A percentile compares a stretch with the other conserved stretches of the same genome.
Conservation (phyloP, 2,888 invertebrate genomes). For the Microctonus brassicae region DNA sequence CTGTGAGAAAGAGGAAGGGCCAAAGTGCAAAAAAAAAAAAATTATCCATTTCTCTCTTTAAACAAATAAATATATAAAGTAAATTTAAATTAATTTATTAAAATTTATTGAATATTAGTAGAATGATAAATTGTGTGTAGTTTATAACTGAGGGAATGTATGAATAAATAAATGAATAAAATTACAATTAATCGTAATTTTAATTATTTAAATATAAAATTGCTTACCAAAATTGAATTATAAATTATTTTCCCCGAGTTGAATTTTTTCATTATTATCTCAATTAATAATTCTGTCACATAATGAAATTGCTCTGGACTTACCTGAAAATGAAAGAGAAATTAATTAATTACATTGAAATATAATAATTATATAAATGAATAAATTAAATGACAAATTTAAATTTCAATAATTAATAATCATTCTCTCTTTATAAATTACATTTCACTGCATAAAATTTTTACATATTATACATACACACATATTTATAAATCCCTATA, state of each 20-base stretch:
- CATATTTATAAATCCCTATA: too few species aligned
- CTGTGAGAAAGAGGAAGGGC: conserved; percentile 30
- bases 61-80: background rate
- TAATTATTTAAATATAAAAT: background rate
- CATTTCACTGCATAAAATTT: too few species aligned
- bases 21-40: conserved; percentile 16
- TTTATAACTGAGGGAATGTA: too few species aligned
- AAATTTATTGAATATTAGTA: conserved; percentile 8
- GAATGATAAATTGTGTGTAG: background rate
- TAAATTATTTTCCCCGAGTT: too few species aligned
- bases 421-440: too few species aligned
- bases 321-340: conserved; percentile 17
- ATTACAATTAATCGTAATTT: too few species aligned
- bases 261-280: background rate
- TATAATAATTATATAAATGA: background rate
- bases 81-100: conserved; percentile 12
- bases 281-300: background rate
- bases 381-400: background rate
- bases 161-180: too few species aligned
- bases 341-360: background rate
- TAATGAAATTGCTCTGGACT: background rate
- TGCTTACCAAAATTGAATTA: background rate
- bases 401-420: too few species aligned
- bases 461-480: too few species aligned
- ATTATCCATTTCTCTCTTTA: background rate